Conservation (phyloP, 2,797 vertebrate species). For the Distichodus sexfasciatus region DNA sequence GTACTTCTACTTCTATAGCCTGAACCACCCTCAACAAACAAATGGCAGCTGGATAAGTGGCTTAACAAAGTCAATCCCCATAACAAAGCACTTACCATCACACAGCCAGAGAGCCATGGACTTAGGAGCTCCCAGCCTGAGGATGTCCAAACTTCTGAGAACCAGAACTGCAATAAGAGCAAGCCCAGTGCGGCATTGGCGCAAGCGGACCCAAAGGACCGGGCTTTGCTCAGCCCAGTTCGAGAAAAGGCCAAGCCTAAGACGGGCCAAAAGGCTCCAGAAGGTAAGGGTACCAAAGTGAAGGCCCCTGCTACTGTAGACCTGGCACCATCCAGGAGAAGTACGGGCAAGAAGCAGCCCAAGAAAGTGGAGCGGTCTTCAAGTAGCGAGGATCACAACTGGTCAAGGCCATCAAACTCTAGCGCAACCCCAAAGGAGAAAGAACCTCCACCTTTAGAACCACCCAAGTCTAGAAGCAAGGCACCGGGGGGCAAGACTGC, state of each 20-base stretch:
- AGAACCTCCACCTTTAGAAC: conserved; percentile 80
- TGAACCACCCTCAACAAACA: conserved; percentile 92
- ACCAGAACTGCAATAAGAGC: conserved; percentile 77
- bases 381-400: conserved; percentile 84
- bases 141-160: conserved; percentile 74
- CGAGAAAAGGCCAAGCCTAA: conserved; percentile 89
- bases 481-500: conserved; percentile 83
- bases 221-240: conserved; percentile 76
- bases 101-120: conserved; percentile 82
- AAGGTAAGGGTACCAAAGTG: conserved; percentile 86
- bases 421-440: conserved; percentile 88
- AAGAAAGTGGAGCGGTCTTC: conserved; percentile 86
- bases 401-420: conserved; percentile 81
- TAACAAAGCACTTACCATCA: conserved; percentile 87
- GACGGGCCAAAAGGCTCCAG: conserved; percentile 82
- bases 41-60: conserved; percentile 98
- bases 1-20: conserved; percentile 73
- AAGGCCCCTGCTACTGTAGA: conserved; percentile 84
- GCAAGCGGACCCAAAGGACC: conserved; percentile 83
- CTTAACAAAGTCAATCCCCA: conserved; percentile 95
- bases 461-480: conserved; percentile 83
- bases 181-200: conserved; percentile 74
- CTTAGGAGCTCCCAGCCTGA: conserved; percentile 72
- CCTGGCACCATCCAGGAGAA: conserved; percentile 78
- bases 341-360: conserved; percentile 91